Evolutionary conservation across 2,113 vertebrate genomes (phyloP), one percentile per base, ranked within the genome.

Genomic region (Otocyon megalotis): DNA sequence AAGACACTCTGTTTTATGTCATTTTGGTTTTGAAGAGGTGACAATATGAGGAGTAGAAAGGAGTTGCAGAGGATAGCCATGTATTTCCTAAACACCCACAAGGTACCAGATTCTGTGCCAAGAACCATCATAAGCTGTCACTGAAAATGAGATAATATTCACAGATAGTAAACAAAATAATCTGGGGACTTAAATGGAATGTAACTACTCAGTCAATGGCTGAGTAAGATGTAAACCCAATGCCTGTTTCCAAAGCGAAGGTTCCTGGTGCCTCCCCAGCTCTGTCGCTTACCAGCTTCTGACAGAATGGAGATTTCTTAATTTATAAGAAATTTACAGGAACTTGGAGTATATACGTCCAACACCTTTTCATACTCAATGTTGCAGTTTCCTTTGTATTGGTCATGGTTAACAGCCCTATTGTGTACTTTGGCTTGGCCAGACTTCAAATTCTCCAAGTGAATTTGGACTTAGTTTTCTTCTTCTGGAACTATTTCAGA

Each of bases 401-500:
- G 30, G 28, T 35, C n/a, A 14, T 8, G 54, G 28, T 43, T 77
- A 30, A 74, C 17, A 74, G 48, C 20, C 53, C 43, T 90, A 17
- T 69, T 22, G 13, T 80, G 8, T 53, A 90, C 17, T 67, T 71
- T 79, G 17, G 3, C 62, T 69, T 72, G 16, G 13, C 19, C 32
- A 74, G 72, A 88, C 24, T 95, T 90, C 37, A 65, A 89, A 92
- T 76, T 92, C 43, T 9, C 20, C 48, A 60, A 72, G 11, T 56
- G 67, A 85, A 76, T 90, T 35, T 72, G 53, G 35, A 94, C 19
- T 50, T 84, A 17, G 6, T 82, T 94, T 95, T 93, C 60, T 93
- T 90, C 53, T 85, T 83, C 85, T 88, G 88, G 3, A 96, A 86
- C 24, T 56, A n/a, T 69, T 83, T 96, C 79, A 95, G 22, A 67